Conservation (phyloP, 2,888 invertebrate species). For the Diadromus collaris region DNA sequence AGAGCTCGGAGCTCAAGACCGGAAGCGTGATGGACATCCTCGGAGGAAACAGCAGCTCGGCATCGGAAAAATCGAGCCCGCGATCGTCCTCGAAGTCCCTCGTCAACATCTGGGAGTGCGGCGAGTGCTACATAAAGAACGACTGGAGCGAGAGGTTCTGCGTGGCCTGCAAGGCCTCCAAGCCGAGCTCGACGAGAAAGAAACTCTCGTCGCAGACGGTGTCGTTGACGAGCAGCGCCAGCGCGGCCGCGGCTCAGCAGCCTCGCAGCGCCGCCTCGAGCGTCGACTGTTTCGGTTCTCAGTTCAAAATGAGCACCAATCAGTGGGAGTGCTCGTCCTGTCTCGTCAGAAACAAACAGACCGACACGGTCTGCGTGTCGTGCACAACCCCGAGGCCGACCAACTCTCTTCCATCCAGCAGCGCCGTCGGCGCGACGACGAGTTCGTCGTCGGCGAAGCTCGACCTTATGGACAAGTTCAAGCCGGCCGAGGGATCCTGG, state of each 20-base stretch:
- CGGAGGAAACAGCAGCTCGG: conserved; percentile 63
- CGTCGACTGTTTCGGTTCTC: conserved; percentile 66
- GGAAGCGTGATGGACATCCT: conserved; percentile 80
- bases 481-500: conserved; percentile 81
- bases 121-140: conserved; percentile 78
- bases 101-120: conserved; percentile 77
- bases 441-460: conserved; percentile 36
- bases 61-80: not conserved
- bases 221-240: conserved; percentile 38
- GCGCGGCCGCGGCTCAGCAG: conserved; percentile 41
- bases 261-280: conserved; percentile 18
- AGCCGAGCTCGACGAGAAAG: conserved; percentile 39
- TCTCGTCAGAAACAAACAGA: conserved; percentile 81
- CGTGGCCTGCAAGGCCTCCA: conserved; percentile 75
- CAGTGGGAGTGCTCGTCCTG: conserved; percentile 84
- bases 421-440: conserved; percentile 33
- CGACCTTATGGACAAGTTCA: conserved; percentile 66
- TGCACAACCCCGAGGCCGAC: conserved; percentile 81
- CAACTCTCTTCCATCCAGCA: conserved; percentile 18
- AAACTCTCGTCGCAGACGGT: conserved; percentile 16
- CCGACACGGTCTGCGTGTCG: conserved; percentile 81
- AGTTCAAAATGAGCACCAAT: conserved; percentile 66
- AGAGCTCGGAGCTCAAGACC: conserved; percentile 75
- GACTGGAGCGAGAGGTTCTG: conserved; percentile 70
- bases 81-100: not conserved